Percentiles rank a stretch among this genome's conserved stretches.
Evolutionary conservation across 2,113 vertebrate genomes (phyloP).

Genomic region (Perognathus longimembris): DNA sequence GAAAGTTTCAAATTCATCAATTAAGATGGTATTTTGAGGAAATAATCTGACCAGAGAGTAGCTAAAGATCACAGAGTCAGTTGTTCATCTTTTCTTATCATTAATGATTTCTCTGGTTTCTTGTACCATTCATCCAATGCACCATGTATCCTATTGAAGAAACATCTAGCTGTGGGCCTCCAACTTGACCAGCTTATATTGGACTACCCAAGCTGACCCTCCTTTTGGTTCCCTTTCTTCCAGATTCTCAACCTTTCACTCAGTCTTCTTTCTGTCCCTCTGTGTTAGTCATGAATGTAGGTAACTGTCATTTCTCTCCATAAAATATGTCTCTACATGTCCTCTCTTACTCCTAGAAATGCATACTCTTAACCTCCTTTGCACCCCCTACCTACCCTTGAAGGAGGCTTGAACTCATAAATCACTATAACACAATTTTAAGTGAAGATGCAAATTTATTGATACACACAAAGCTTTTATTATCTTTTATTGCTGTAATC

Average conservation of each 20-base stretch:
- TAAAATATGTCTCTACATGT: background rate
- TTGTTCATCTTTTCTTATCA: background rate
- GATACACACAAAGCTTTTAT: background rate
- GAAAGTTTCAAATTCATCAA: background rate
- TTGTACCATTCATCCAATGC: background rate
- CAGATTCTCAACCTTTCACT: background rate
- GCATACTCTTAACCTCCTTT: fast-evolving
- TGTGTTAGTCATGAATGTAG: background rate
- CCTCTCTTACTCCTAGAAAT: background rate
- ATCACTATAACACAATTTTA: background rate
- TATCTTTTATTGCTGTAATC: background rate
- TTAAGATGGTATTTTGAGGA: background rate
- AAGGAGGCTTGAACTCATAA: background rate
- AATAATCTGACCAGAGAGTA: background rate
- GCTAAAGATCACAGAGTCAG: background rate
- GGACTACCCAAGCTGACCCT: background rate
- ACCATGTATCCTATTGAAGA: background rate
- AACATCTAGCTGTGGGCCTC: background rate
- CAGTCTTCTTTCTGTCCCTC: background rate
- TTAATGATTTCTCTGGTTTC: background rate
- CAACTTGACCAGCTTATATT: background rate
- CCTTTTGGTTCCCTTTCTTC: background rate
- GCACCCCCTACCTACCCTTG: background rate
- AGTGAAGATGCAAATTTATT: background rate
- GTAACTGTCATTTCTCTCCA: background rate